Evolutionary conservation across 2,888 invertebrate species (phyloP), one percentile per base, ranked within the genome.

Genomic region (Papilio protenor): DNA sequence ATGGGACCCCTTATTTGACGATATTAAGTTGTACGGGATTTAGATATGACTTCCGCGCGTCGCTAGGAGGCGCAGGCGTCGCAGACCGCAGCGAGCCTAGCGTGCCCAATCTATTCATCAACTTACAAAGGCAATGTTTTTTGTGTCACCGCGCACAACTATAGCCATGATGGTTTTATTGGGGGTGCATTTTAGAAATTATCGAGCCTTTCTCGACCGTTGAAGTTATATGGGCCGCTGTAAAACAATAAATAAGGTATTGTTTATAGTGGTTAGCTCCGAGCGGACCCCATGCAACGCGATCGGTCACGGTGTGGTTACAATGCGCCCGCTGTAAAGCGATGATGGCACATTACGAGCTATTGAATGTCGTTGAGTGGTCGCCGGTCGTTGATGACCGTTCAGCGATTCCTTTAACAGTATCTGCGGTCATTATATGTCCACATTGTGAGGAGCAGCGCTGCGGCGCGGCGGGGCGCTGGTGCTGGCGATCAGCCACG

Each of bases 221-320:
- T 89, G 83, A 88, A 87, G 91, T 91, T 93, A 90, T 93, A 94
- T 91, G 87, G 87, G 88, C 86, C 86, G 91, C 89, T 88, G 91
- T 94, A 93, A 94, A 94, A 94, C 91, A 93, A 94, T 94, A 93
- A 94, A 94, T 92, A 90, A 89, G 85, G 80, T 82, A 91, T 93
- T 92, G 93, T 93, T 92, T 92, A 91, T 89, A 87, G 86, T 89
- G 87, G 88, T 90, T 21, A 55, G 71, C 75, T 52, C 47, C 82
- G 91, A 90, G 88, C 86, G 85, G 92, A 89, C 92, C 92, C 92
- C 92, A 91, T 91, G 87, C 88, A 89, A 89, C 84, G 87, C 79
- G 83, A 79, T 90, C 90, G 79, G 92, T 86, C 88, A 88, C 86
- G 90, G 85, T 81, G 83, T 76, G 81, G 84, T 79, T 81, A 85